These are phyloP conservation scores for Mallotus villosus DNA, from an alignment of 2,797 vertebrate species.

Conservation along the genomic window DNA sequence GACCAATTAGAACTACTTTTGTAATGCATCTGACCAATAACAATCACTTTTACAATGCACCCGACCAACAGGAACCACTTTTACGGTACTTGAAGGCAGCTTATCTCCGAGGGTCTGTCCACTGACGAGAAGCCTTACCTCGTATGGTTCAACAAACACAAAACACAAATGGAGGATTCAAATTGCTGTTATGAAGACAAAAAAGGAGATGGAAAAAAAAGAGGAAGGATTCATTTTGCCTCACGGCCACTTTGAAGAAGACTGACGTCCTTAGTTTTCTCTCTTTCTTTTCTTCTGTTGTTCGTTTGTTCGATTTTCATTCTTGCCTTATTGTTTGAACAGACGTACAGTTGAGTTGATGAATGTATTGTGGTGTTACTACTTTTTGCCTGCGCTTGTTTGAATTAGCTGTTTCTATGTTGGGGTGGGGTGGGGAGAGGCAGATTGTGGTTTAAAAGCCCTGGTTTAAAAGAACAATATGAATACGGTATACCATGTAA, in stretches of 20 bases:
- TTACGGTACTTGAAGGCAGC: not conserved
- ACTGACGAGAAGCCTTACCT: constrained; percentile 56
- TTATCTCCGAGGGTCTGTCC: constrained; percentile 23
- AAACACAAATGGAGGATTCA: not conserved
- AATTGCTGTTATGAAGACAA: constrained; percentile 24
- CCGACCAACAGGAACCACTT: not conserved
- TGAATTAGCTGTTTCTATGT: constrained; percentile 89
- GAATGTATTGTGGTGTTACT: constrained; percentile 97
- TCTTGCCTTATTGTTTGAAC: constrained; percentile 82
- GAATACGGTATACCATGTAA: constrained; percentile 88
- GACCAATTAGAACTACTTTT: too few relatives aligned
- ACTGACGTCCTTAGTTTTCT: constrained; percentile 53
- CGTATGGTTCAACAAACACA: constrained; percentile 35
- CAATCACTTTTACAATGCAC: not conserved
- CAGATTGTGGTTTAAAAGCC: constrained; percentile 13
- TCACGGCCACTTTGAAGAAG: constrained; percentile 56
- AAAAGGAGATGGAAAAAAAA: not conserved
- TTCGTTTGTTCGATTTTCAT: constrained; percentile 63
- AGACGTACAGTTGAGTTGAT: constrained; percentile 85
- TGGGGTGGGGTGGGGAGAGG: constrained; percentile 21
- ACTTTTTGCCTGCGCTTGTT: constrained; percentile 98
- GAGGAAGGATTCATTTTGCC: too few relatives aligned
- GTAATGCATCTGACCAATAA: not conserved
- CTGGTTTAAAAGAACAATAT: constrained; percentile 62
- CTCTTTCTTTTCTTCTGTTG: constrained; percentile 31